Percentiles rank a stretch among this genome's conserved stretches.
These are phyloP conservation scores for Rhynchonycteris naso DNA, from an alignment of 2,797 vertebrate genomes.

Conservation along the genomic window DNA sequence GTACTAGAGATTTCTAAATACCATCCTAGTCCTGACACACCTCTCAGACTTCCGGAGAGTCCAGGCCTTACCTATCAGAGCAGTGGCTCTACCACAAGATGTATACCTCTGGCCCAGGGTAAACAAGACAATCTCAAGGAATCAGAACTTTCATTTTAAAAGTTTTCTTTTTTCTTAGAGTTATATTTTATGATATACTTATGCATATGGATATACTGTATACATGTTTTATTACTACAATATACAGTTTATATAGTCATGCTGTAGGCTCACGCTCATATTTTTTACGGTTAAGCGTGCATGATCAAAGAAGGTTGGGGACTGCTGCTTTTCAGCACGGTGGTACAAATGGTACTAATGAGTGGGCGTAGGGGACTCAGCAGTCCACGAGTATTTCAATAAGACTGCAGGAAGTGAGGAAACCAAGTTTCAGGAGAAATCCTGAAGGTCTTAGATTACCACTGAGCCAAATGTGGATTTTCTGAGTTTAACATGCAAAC, in stretches of 20 bases:
- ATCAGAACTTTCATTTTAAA: conserved; percentile 1
- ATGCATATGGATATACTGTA: background rate
- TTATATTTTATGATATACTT: conserved; percentile 30
- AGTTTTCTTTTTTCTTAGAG: background rate
- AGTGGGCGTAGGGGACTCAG: background rate
- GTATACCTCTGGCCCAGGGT: background rate
- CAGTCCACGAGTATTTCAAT: background rate
- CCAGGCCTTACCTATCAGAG: background rate
- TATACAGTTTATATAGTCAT: background rate
- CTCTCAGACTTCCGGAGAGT: background rate
- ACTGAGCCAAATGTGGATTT: background rate
- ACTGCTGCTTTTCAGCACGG: background rate
- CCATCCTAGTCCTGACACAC: background rate
- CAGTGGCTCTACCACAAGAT: background rate
- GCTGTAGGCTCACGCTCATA: background rate
- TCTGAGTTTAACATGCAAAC: conserved; percentile 48
- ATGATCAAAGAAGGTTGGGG: background rate
- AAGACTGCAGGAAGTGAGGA: background rate
- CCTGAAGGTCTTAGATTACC: background rate
- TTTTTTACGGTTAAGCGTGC: background rate
- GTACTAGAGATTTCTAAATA: background rate
- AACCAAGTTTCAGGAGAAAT: conserved; percentile 41
- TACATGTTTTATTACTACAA: background rate
- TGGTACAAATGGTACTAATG: background rate
- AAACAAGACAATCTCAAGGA: background rate